A percentile compares a stretch with the other conserved stretches of the same genome.
Conservation (phyloP, 2,797 vertebrate genomes). For the Ceryle rudis region DNA sequence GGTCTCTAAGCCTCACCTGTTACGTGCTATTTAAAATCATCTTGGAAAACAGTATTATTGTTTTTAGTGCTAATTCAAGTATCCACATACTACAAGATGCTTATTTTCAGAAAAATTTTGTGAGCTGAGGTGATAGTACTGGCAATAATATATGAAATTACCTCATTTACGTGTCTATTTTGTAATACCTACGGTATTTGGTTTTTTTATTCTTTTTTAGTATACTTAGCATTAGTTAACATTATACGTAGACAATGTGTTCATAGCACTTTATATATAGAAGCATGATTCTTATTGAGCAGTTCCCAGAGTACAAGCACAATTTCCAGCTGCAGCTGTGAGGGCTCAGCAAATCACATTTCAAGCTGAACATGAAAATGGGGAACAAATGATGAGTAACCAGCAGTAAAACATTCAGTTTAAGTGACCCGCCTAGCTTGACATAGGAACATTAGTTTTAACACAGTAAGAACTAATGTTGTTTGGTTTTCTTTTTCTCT, state of each 20-base stretch:
- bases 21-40: background rate
- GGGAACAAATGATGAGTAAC: background rate
- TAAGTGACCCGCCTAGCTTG: background rate
- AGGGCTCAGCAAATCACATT: background rate
- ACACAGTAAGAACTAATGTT: background rate
- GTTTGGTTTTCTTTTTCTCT: background rate
- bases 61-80: background rate
- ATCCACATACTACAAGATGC: background rate
- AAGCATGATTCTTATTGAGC: background rate
- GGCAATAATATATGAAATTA: background rate
- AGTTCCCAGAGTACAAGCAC: background rate
- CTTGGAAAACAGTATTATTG: background rate
- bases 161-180: background rate
- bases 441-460: background rate
- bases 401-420: background rate
- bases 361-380: background rate
- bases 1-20: background rate
- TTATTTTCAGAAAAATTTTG: background rate
- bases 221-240: background rate
- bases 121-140: background rate
- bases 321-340: constrained; percentile 32
- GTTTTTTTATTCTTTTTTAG: background rate
- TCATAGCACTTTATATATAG: constrained; percentile 1
- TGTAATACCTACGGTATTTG: background rate
- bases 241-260: background rate